Percentiles rank a stretch among this genome's conserved stretches.
phyloP scores from a whole-genome alignment of 2,888 invertebrate species.

The Entomobrya multifasciata region DNA sequence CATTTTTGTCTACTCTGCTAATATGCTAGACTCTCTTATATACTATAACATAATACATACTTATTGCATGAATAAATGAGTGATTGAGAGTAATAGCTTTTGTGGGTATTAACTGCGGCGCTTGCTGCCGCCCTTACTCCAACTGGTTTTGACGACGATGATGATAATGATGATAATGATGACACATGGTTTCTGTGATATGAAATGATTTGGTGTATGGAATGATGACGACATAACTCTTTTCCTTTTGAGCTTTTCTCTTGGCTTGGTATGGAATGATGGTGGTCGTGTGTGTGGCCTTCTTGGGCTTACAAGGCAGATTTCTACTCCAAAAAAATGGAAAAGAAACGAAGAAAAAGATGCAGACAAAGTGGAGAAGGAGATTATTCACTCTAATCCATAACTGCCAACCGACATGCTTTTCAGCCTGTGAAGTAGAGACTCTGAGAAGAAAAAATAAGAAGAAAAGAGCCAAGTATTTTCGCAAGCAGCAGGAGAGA shows the following conservation, averaged over 20 bases:
- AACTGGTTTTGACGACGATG: no score
- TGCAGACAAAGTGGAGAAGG: conserved; percentile 41
- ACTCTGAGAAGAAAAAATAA: not conserved
- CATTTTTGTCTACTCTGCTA: not conserved
- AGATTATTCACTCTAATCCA: conserved; percentile 69
- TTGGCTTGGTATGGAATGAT: no score
- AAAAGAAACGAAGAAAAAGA: conserved; percentile 12
- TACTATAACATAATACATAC: no score
- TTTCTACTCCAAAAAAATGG: conserved; percentile 18
- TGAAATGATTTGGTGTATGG: conserved; percentile 39
- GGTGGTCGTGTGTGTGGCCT: not conserved
- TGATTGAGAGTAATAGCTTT: no score
- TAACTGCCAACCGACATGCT: conserved; percentile 63
- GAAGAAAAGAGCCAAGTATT: no score
- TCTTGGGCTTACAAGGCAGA: not conserved
- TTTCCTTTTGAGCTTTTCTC: no score
- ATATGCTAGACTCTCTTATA: no score
- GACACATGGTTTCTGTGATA: conserved; percentile 43
- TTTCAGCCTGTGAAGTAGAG: not conserved
- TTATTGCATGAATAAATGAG: no score
- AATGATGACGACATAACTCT: conserved; percentile 37
- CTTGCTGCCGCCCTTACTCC: no score
- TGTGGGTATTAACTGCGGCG: no score
- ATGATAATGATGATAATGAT: conserved; percentile 39
- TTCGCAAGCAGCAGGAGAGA: no score